Evolutionary conservation across 2,113 vertebrate species (phyloP), one percentile per base, ranked within the genome.

Genomic region (Xenopus borealis): DNA sequence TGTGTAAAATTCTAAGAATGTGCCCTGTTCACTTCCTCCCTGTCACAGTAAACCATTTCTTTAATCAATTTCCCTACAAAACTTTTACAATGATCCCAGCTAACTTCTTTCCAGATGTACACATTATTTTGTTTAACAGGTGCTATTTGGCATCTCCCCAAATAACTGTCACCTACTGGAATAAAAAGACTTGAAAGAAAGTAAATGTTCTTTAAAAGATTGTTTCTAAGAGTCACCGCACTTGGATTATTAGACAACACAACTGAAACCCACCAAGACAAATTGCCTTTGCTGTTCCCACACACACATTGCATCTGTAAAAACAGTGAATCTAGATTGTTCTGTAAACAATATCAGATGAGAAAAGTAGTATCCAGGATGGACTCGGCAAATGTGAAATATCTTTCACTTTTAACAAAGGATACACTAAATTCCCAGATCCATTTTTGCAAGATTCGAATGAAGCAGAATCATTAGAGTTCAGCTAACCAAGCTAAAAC

Each of bases 81-180:
- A 6, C 59, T 82, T 83, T 84, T 78, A 82, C 80, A 74, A 79
- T 79, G 79, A 83, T 64, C 80, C 46, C 40, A 16, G 0, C 45
- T 6, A 1, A 20, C 19, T 68, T 80, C 67, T 79, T 45, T 68
- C 2, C 1, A 12, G 17, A 14, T 0, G 0, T 71, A 47, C 62
- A 33, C 14, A 64, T 12, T 62, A 44, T 12, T 62, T 78, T 66
- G 45, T 78, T 13, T 0, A 0, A 53, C 27, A 73, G 19, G 69
- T 73, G 23, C 14, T 69, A 71, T 72, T 80, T 74, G 69, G 66
- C 20, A n/a, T 81, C 78, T 61, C n/a, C 19, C 78, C 57, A 72
- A 50, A 30, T 74, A 46, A 69, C 59, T 66, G 33, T 69, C 68
- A 64, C 55, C 44, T 70, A 47, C 57, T 65, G 30, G 81, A 76